phyloP scores from a whole-genome alignment of 2,888 invertebrate species.

The Lottia gigantea region DNA sequence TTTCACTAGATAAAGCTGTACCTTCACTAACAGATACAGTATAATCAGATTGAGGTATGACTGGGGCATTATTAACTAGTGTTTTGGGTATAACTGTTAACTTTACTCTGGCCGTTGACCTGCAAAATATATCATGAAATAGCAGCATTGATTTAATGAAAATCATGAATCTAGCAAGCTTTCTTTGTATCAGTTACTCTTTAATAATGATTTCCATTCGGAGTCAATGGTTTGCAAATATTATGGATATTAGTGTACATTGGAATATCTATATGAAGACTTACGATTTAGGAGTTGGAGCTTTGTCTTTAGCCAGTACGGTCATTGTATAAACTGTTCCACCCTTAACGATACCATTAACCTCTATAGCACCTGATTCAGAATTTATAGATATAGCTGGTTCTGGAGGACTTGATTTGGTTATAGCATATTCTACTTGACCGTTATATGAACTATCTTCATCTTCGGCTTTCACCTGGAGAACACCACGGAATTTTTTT shows the following conservation, averaged over 20 bases:
- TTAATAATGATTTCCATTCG: too few relatives aligned
- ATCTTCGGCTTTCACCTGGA: constrained; percentile 43
- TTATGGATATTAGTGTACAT: too few relatives aligned
- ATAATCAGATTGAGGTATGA: constrained; percentile 44
- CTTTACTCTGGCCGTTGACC: not conserved
- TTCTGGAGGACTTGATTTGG: constrained; percentile 40
- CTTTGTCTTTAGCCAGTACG: constrained; percentile 49
- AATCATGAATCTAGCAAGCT: too few relatives aligned
- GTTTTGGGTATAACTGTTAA: not conserved
- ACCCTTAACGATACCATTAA: constrained; percentile 40
- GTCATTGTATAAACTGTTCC: constrained; percentile 42
- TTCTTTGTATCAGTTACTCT: too few relatives aligned
- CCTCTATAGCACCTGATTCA: constrained; percentile 32
- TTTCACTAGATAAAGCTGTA: not conserved
- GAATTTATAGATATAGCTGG: constrained; percentile 36
- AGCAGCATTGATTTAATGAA: too few relatives aligned
- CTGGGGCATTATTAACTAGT: constrained; percentile 29
- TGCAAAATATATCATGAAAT: not conserved
- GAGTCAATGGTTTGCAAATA: too few relatives aligned
- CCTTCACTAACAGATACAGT: constrained; percentile 54
- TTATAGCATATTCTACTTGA: constrained; percentile 43
- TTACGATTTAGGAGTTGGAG: constrained; percentile 11
- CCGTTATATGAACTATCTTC: constrained; percentile 42
- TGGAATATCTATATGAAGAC: too few relatives aligned
- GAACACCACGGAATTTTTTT: too few relatives aligned